phyloP scores from a whole-genome alignment of 2,113 vertebrate genomes.

The Carettochelys insculpta region DNA sequence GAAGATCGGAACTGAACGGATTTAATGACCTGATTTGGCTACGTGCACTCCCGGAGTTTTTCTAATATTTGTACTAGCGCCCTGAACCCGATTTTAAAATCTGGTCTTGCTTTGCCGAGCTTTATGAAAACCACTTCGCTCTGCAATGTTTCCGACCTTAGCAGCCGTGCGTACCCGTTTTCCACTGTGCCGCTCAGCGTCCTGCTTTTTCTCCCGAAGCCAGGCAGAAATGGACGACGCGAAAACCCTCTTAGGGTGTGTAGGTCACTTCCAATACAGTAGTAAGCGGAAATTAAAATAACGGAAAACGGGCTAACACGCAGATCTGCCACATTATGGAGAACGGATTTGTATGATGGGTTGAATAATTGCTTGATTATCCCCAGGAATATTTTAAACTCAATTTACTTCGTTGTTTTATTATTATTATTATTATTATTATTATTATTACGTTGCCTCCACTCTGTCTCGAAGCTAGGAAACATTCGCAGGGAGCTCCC shows the following conservation, averaged over 20 bases:
- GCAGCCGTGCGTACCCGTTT: not conserved
- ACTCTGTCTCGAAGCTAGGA: not conserved
- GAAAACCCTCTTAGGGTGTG: fast-evolving
- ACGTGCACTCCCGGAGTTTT: constrained; percentile 60
- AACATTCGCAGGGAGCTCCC: not conserved
- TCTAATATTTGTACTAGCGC: constrained; percentile 56
- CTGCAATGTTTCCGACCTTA: constrained; percentile 30
- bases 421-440: not conserved
- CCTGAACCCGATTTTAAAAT: constrained; percentile 50
- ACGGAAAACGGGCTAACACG: fast-evolving
- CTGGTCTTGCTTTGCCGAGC: constrained; percentile 66
- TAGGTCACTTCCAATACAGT: not conserved
- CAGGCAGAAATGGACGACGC: not conserved
- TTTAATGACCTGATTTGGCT: constrained; percentile 67
- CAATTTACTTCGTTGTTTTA: not conserved
- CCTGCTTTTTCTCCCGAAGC: not conserved
- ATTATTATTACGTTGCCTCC: not conserved
- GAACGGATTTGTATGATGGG: fast-evolving
- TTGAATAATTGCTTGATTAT: fast-evolving
- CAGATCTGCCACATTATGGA: not conserved
- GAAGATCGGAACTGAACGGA: constrained; percentile 55
- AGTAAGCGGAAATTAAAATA: not conserved
- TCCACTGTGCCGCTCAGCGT: not conserved
- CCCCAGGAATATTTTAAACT: not conserved
- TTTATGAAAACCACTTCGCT: constrained; percentile 65